Evolutionary conservation across 2,888 invertebrate species (phyloP), one percentile per base, ranked within the genome.

Genomic region (Zygogramma bicolorata): DNA sequence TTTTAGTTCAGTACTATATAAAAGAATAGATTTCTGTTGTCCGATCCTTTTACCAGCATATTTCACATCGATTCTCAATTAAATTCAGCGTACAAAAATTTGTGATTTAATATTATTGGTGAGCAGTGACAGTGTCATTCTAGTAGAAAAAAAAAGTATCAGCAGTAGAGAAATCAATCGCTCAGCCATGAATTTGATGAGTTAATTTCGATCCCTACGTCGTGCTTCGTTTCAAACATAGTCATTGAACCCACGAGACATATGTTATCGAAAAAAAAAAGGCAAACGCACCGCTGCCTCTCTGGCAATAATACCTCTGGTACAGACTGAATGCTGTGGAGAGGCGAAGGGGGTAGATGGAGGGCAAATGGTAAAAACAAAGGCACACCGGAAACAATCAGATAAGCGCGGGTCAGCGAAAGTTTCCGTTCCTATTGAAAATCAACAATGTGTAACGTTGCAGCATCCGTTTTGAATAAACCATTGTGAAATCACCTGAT

Each of bases 401-500:
- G 83, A 85, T 84, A 83, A 83, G 84, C 80, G 84, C 83, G 84
- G 85, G 84, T 82, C 84, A 84, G 85, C 84, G 85, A 86, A 86
- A 86, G 85, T 86, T 86, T 86, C 85, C 86, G 85, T 82, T 85
- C 82, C 86, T 85, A 87, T 87, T 86, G 85, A 86, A 85, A 87
- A 85, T 79, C 86, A 86, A 77, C 85, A 83, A 82, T 79, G 86
- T 85, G 86, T 86, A 84, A 87, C 87, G 84, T 80, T 83, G 73
- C 86, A 86, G 85, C 86, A 85, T 86, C 86, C 86, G 86, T 80
- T 85, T 71, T 71, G 70, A 74, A 73, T 75, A 75, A 78, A 75
- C 77, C 76, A 77, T 81, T 79, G 78, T 80, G 78, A 79, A 80
- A 79, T 80, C 79, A 80, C 78, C 75, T 75, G 77, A 80, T 75